These are phyloP conservation scores for Troilus luridus DNA, from an alignment of 2,888 invertebrate genomes.

Conservation along the genomic window DNA sequence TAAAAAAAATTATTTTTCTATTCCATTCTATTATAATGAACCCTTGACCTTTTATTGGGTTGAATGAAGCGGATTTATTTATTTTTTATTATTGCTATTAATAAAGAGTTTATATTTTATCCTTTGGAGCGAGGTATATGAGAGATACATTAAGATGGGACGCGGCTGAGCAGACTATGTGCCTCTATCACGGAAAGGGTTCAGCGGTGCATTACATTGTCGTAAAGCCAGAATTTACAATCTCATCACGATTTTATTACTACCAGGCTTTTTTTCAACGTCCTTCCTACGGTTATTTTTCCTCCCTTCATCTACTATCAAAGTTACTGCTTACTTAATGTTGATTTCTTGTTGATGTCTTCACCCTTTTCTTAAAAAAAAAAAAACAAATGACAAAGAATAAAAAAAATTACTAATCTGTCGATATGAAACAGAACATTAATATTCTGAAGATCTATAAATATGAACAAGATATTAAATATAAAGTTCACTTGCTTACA, in stretches of 20 bases:
- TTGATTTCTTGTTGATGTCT: not conserved
- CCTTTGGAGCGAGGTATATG: not conserved
- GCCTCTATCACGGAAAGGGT: not conserved
- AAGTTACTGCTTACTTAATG: not conserved
- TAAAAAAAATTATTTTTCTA: too few relatives aligned
- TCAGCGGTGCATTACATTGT: conserved; percentile 10
- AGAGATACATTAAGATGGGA: not conserved
- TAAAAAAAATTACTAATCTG: too few relatives aligned
- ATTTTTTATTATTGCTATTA: not conserved
- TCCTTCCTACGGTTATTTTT: not conserved
- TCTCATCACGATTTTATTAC: conserved; percentile 40
- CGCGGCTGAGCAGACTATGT: not conserved
- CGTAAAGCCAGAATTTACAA: conserved; percentile 42
- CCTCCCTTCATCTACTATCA: conserved; percentile 7
- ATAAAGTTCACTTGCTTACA: too few relatives aligned
- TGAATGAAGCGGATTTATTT: too few relatives aligned
- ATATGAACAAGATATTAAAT: too few relatives aligned
- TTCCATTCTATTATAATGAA: too few relatives aligned
- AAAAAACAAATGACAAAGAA: not conserved
- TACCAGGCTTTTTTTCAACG: not conserved
- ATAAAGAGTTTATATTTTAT: not conserved
- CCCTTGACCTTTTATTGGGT: too few relatives aligned
- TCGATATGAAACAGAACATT: too few relatives aligned
- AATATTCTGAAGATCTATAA: too few relatives aligned
- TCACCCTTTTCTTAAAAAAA: not conserved